Evolutionary conservation across 2,888 invertebrate genomes (phyloP).

Genomic region (Cyaniris semiargus): DNA sequence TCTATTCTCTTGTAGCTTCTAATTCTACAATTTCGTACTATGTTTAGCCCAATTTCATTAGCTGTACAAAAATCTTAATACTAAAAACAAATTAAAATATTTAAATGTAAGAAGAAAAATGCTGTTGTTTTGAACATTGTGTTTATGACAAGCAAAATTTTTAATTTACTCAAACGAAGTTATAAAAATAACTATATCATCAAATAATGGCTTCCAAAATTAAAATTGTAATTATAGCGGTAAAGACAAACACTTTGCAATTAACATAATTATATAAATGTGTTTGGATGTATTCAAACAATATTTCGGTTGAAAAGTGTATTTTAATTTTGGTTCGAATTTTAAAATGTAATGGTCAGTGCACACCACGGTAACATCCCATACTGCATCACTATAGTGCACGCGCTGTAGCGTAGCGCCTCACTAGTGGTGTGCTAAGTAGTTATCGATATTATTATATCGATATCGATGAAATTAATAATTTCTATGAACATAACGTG

Average conservation of each 20-base stretch:
- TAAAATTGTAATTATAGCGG: neutral
- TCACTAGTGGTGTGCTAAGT: conserved; percentile 54
- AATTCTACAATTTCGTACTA: no score
- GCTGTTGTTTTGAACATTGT: no score
- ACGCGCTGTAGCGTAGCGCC: conserved; percentile 70
- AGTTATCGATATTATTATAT: neutral
- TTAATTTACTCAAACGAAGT: no score
- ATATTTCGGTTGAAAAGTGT: conserved; percentile 24
- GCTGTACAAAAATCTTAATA: no score
- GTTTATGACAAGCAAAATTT: no score
- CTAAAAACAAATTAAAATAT: no score
- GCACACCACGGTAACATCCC: conserved; percentile 64
- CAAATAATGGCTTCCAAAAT: neutral
- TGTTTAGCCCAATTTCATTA: no score
- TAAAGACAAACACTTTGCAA: neutral
- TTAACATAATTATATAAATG: neutral
- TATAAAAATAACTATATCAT: neutral
- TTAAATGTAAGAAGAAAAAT: no score
- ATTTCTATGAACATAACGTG: neutral
- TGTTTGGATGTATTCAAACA: neutral
- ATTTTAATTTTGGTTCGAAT: conserved; percentile 31
- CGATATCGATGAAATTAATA: neutral
- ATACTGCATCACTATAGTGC: conserved; percentile 70
- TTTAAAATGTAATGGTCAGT: conserved; percentile 52
- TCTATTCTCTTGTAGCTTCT: no score